Conservation (phyloP, 2,888 invertebrate genomes). For the Argyresthia albistria region DNA sequence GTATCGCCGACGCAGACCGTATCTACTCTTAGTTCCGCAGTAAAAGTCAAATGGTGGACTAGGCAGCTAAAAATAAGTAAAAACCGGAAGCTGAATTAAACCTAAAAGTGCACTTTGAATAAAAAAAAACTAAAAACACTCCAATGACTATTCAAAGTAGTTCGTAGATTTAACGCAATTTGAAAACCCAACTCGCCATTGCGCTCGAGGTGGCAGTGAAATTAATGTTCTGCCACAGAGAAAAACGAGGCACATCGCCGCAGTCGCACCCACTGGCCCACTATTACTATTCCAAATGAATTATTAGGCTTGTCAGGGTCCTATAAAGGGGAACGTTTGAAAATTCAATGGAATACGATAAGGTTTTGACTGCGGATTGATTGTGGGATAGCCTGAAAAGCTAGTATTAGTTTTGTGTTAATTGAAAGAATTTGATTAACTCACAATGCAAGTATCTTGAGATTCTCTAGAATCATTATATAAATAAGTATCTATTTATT, state of each 20-base stretch:
- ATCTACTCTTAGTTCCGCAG: no score
- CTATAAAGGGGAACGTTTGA: not conserved
- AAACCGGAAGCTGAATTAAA: no score
- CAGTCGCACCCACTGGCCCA: constrained; percentile 12
- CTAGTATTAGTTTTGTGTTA: no score
- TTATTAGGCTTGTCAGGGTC: not conserved
- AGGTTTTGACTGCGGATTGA: not conserved
- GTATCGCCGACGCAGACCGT: no score
- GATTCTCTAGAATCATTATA: no score
- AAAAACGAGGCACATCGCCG: constrained; percentile 54
- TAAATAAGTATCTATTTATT: no score
- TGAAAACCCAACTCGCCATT: constrained; percentile 49
- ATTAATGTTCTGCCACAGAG: constrained; percentile 68
- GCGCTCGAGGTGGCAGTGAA: constrained; percentile 58
- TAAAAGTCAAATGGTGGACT: no score
- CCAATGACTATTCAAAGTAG: constrained; percentile 36
- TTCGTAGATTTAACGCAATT: constrained; percentile 51
- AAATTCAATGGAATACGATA: not conserved
- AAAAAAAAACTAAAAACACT: constrained; percentile 9
- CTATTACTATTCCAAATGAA: not conserved
- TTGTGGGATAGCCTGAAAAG: no score
- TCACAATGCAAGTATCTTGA: no score
- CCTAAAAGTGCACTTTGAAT: not conserved
- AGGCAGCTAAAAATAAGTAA: no score
- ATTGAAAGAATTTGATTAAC: no score